Conservation (phyloP, 2,888 invertebrate genomes). For the Drosophila macrothrix region DNA sequence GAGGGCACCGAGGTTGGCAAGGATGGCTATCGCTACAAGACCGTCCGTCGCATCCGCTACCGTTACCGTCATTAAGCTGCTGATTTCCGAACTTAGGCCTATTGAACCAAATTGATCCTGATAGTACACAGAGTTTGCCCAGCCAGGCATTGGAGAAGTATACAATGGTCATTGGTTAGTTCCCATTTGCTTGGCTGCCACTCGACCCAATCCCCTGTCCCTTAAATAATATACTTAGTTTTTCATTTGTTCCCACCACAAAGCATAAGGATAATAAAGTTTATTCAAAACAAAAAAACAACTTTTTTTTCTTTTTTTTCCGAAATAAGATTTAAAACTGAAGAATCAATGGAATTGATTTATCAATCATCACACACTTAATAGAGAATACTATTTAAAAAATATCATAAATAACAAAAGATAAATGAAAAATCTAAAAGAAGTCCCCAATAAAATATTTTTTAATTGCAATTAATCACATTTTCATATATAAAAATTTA, state of each 20-base stretch:
- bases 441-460: rapidly evolving
- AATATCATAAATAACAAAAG: neutral
- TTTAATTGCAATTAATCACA: neutral
- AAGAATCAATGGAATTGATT: neutral
- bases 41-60: slow-evolving; percentile 80
- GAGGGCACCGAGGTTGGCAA: slow-evolving; percentile 80
- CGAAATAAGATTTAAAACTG: neutral
- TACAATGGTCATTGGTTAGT: slow-evolving; percentile 8
- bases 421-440: neutral
- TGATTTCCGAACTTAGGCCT: slow-evolving; percentile 47
- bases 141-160: slow-evolving; percentile 19
- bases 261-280: slow-evolving; percentile 74
- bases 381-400: neutral
- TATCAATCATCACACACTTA: neutral
- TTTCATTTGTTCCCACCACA: slow-evolving; percentile 35
- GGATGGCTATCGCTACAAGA: slow-evolving; percentile 84
- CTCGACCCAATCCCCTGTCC: slow-evolving; percentile 18
- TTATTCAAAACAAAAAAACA: slow-evolving; percentile 55
- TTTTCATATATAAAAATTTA: neutral
- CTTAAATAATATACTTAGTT: slow-evolving; percentile 31
- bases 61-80: slow-evolving; percentile 78
- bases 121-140: slow-evolving; percentile 59
- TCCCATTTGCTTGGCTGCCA: slow-evolving; percentile 22
- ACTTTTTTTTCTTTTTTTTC: neutral
- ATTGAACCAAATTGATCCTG: slow-evolving; percentile 81